Evolutionary conservation across 2,797 vertebrate species (phyloP).

Genomic region (Naso thynnoides): DNA sequence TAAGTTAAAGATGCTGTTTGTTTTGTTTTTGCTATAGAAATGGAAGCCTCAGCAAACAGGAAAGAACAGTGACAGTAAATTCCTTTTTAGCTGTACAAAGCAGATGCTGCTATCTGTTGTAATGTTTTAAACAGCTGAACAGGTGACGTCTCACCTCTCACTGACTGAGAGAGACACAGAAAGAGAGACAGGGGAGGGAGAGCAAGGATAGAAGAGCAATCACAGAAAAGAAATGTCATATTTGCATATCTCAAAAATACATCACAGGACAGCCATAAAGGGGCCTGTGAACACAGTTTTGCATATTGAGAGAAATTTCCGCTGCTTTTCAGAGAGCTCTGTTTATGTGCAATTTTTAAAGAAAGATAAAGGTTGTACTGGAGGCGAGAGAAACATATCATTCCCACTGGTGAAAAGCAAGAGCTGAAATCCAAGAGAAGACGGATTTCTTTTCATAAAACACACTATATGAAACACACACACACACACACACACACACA

Average conservation of each 20-base stretch:
- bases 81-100: constrained; percentile 21
- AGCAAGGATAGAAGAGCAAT: constrained; percentile 58
- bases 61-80: constrained; percentile 15
- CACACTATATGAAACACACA: constrained; percentile 14
- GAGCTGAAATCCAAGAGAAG: constrained; percentile 36
- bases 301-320: constrained; percentile 72
- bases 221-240: constrained; percentile 77
- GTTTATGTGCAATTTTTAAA: constrained; percentile 70
- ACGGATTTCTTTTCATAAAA: constrained; percentile 34
- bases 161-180: constrained; percentile 15
- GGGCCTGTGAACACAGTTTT: constrained; percentile 66
- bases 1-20: too few relatives aligned
- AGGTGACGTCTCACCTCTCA: constrained; percentile 62
- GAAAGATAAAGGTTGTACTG: constrained; percentile 70
- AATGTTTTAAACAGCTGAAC: constrained; percentile 55
- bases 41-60: not conserved
- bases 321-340: constrained; percentile 51
- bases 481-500: constrained; percentile 17
- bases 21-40: not conserved
- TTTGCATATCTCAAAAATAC: constrained; percentile 80
- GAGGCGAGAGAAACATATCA: constrained; percentile 42
- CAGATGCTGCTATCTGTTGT: constrained; percentile 49
- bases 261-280: constrained; percentile 72
- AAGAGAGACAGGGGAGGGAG: constrained; percentile 8
- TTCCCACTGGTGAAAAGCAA: constrained; percentile 32